Conservation (phyloP, 2,888 invertebrate genomes). For the Cantharis lateralis region DNA sequence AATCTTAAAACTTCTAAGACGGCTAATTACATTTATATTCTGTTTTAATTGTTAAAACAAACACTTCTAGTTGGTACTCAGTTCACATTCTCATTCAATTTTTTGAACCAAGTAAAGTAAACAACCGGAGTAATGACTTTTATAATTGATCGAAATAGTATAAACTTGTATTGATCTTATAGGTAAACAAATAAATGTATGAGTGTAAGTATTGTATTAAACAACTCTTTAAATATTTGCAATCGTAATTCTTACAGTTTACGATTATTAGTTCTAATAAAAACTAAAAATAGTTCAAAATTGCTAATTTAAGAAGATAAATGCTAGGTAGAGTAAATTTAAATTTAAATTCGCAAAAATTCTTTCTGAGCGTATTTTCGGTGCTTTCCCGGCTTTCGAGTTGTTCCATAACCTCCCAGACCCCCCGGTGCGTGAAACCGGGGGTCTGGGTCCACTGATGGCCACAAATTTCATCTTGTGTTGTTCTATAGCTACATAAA, state of each 20-base stretch:
- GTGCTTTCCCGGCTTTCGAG: too few relatives aligned
- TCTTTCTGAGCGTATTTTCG: too few relatives aligned
- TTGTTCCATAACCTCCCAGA: too few relatives aligned
- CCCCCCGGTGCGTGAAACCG: too few relatives aligned
- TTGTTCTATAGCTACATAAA: background rate
- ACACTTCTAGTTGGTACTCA: background rate
- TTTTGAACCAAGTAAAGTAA: background rate
- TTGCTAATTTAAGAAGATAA: background rate
- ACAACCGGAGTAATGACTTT: background rate
- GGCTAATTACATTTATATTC: background rate
- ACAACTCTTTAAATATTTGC: background rate
- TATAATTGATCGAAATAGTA: background rate
- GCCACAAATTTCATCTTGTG: background rate
- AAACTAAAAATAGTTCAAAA: background rate
- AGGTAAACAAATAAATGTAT: background rate
- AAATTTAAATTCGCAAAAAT: too few relatives aligned
- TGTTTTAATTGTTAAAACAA: background rate
- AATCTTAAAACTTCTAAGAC: background rate
- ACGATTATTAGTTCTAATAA: background rate
- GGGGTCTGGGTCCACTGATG: too few relatives aligned
- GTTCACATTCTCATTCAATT: background rate
- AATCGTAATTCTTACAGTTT: background rate
- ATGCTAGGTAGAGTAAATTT: background rate
- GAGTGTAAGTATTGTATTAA: background rate
- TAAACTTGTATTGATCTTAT: background rate